Conservation (phyloP, 1,140 invertebrate genomes). For the Drosophila ercepeae region DNA sequence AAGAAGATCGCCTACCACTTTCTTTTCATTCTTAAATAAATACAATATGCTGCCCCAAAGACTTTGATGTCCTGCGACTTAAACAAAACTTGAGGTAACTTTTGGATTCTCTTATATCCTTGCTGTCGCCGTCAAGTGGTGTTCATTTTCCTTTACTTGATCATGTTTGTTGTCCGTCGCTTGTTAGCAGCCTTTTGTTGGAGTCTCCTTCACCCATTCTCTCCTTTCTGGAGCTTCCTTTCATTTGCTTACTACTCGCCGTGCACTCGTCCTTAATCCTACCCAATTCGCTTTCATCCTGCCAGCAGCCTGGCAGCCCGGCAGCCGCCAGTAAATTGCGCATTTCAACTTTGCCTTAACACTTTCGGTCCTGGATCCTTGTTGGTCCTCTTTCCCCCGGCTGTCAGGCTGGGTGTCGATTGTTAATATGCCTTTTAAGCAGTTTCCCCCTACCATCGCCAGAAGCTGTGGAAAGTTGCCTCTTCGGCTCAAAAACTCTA, state of each 20-base stretch:
- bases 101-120: slow-evolving; percentile 10
- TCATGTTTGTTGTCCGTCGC: slow-evolving; percentile 36
- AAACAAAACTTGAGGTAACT: slow-evolving; percentile 18
- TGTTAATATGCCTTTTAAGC: slow-evolving; percentile 51
- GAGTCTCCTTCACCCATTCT: background rate
- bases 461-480: slow-evolving; percentile 6
- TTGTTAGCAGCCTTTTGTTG: slow-evolving; percentile 51
- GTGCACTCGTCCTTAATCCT: slow-evolving; percentile 12
- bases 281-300: slow-evolving; percentile 20
- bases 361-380: slow-evolving; percentile 2
- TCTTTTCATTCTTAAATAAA: background rate
- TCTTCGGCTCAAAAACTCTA: slow-evolving; percentile 1
- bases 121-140: slow-evolving; percentile 39
- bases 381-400: background rate
- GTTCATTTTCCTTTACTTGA: slow-evolving; percentile 60
- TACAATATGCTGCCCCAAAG: too few species aligned
- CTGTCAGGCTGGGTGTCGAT: slow-evolving; percentile 29
- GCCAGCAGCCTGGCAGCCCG: background rate
- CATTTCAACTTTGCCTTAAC: slow-evolving; percentile 50
- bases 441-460: slow-evolving; percentile 19
- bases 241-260: background rate
- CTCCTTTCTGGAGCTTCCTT: background rate
- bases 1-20: too few species aligned
- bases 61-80: background rate
- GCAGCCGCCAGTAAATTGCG: slow-evolving; percentile 41